These are phyloP conservation scores for Micrastur ruficollis DNA, from an alignment of 2,797 vertebrate species.

Conservation along the genomic window DNA sequence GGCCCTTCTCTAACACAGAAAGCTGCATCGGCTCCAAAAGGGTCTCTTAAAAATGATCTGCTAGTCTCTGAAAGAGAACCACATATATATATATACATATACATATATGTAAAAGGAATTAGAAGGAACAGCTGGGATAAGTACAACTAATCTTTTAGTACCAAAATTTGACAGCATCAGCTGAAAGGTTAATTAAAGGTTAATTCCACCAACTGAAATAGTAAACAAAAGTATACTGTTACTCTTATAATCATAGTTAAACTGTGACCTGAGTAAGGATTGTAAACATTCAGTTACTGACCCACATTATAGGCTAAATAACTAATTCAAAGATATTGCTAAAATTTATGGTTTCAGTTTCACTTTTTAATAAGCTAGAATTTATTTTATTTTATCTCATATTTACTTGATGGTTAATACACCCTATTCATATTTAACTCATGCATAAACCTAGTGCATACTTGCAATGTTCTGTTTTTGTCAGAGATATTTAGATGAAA, in stretches of 20 bases:
- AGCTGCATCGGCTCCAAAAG: neutral
- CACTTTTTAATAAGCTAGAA: neutral
- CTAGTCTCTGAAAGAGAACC: neutral
- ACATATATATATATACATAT: neutral
- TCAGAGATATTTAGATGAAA: neutral
- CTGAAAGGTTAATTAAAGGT: neutral
- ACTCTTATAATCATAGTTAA: neutral
- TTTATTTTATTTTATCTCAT: neutral
- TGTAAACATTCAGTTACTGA: neutral
- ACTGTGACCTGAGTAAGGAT: neutral
- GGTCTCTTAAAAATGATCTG: neutral
- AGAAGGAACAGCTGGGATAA: neutral
- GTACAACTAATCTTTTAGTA: neutral
- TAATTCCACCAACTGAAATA: neutral
- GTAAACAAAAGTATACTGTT: neutral
- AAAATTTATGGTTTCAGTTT: neutral
- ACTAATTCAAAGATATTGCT: neutral
- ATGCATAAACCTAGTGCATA: neutral
- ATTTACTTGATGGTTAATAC: neutral
- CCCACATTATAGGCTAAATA: neutral
- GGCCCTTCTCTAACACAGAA: neutral
- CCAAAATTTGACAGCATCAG: neutral
- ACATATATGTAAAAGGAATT: neutral
- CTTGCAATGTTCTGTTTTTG: neutral
- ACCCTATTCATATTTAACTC: neutral